Evolutionary conservation across 2,888 invertebrate genomes (phyloP), one percentile per base, ranked within the genome.

Genomic region (Pantelozetes paolii): DNA sequence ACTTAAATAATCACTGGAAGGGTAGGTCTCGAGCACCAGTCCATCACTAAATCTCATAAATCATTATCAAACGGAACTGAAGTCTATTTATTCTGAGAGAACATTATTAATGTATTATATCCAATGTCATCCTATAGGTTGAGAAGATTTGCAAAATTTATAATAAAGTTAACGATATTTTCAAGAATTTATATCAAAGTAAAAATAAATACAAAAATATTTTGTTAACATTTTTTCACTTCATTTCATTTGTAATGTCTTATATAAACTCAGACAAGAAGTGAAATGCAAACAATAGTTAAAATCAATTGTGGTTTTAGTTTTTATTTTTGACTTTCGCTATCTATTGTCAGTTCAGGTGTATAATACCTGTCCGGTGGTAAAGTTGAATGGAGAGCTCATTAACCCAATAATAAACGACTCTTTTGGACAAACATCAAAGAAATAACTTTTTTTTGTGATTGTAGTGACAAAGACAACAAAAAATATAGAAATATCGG

Each of bases 381-480:
- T 8, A 9, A 50, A 50, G 50, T 50, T 50, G 50, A 15, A 23
- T 50, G 20, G 5, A 50, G 20, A 2, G 6, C n/a, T 50, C 50
- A 50, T 50, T 50, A 50, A 20, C 50, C 20, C 20, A 15, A 50
- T 50, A 23, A 20, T 5, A 8, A 5, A n/a, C 50, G n/a, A 20
- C n/a, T 20, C 3, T 15, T 50, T 2, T 50, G 20, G 50, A 50
- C 20, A 20, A 5, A 23, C 50, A 50, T 50, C 50, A 50, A 50
- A 50, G 50, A 50, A 45, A 50, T 50, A 50, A 23, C 20, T 50
- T 50, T n/a, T n/a, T n/a, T 45, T 45, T 11, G 45, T 50, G 50
- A 50, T 50, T 50, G 20, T 23, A 50, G 20, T 20, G 50, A 50
- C n/a, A 50, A 8, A 50, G 23, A 50, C n/a, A 20, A 23, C 6